Evolutionary conservation across 1,140 invertebrate genomes (phyloP).

Genomic region (Ostrea edulis): DNA sequence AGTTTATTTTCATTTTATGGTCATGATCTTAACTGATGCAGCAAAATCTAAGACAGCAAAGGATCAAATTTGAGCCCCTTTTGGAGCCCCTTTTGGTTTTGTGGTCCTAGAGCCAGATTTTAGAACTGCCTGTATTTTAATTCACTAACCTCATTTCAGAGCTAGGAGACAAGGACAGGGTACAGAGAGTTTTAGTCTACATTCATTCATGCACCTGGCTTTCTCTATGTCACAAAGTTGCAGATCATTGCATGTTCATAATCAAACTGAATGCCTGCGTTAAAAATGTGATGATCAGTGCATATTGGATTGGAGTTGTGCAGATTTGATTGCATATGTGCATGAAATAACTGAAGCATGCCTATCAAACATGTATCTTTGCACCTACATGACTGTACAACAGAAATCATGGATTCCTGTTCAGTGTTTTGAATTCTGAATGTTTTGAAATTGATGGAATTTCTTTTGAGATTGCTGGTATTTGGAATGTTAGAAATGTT

Average conservation of each 20-base stretch:
- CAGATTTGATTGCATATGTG: neutral
- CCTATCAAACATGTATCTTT: neutral
- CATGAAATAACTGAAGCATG: too few relatives aligned
- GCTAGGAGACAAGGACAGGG: neutral
- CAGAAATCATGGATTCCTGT: neutral
- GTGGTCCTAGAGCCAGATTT: too few relatives aligned
- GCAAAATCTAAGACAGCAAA: too few relatives aligned
- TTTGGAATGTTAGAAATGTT: too few relatives aligned
- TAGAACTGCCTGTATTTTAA: too few relatives aligned
- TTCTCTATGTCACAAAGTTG: neutral
- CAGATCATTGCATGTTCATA: neutral
- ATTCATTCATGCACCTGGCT: neutral
- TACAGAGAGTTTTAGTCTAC: neutral
- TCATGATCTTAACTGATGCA: too few relatives aligned
- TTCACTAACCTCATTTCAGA: neutral
- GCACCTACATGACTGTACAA: neutral
- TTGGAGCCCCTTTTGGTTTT: too few relatives aligned
- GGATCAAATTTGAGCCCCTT: too few relatives aligned
- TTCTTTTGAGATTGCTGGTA: too few relatives aligned
- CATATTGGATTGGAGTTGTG: neutral
- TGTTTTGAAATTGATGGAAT: neutral
- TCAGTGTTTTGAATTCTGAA: neutral
- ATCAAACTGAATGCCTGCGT: neutral
- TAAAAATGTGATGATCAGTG: neutral
- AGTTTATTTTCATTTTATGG: too few relatives aligned